Evolutionary conservation across 2,888 invertebrate genomes (phyloP), one percentile per base, ranked within the genome.

Genomic region (Cremastinae sp.): DNA sequence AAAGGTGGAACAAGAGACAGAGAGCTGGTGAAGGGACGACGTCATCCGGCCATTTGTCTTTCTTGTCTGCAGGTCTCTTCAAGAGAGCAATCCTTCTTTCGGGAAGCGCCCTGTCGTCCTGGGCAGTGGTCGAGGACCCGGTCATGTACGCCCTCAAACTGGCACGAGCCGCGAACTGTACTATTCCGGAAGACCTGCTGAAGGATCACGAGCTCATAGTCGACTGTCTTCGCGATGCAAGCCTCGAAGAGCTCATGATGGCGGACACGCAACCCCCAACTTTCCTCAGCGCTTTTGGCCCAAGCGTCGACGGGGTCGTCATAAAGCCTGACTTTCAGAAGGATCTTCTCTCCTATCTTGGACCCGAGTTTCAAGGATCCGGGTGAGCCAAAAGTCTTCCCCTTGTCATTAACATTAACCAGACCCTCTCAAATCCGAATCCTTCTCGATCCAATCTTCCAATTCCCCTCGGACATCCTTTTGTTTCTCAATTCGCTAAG

Each of bases 251-350:
- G 80, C 90, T 96, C 38, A 92, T 96, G 89, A 92, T 93, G 41
- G 93, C 94, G 45, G 95, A 95, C 90, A 94, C 95, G 86, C 92
- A 93, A 80, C 94, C 96, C 8, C 96, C 96, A 1, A 95, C 95
- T 71, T 96, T 95, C 89, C 91, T 96, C 66, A 96, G 95, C 79
- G 94, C 96, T 0, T 98, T 98, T 86, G 98, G 98, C 5, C 98
- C 98, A 10, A 96, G 97, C 82, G 95, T 97, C 64, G 98, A 98
- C 87, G 97, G 97, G 64, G 97, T 98, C 79, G 97, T 98, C 77
- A 97, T 98, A 85, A 95, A 96, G 90, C 94, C 95, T 10, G 96
- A 96, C 89, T 95, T 96, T 85, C 94, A 95, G 64, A 96, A 96
- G 89, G 95, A 95, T 83, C 92, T 95, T 69, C 90, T 95, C 41